A percentile compares a stretch with the other conserved stretches of the same genome.
These are phyloP conservation scores for Dissostichus mawsoni DNA, from an alignment of 2,113 vertebrate species.

Conservation along the genomic window DNA sequence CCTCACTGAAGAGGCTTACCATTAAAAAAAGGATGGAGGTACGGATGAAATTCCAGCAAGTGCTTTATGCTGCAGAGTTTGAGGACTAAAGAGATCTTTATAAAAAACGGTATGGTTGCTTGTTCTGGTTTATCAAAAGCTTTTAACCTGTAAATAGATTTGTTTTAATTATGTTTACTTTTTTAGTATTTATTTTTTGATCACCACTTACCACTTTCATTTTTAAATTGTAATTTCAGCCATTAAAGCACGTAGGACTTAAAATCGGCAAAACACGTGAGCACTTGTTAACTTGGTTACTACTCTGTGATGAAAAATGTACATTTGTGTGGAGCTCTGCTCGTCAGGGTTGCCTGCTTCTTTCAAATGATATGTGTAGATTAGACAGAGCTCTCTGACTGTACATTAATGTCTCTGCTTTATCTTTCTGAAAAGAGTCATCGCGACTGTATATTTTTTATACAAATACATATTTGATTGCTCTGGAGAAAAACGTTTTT, in stretches of 20 bases:
- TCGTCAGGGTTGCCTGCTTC: background rate
- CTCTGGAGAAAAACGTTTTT: background rate
- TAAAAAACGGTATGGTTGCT: background rate
- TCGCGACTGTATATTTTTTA: constrained; percentile 37
- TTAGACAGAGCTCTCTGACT: background rate
- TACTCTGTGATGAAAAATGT: no score
- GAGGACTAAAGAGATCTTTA: constrained; percentile 42
- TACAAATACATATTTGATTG: constrained; percentile 40
- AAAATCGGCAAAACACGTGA: background rate
- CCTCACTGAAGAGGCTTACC: constrained; percentile 70
- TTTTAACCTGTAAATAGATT: constrained; percentile 10
- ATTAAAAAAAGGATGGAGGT: constrained; percentile 74
- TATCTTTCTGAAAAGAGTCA: constrained; percentile 14
- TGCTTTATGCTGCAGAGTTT: constrained; percentile 75
- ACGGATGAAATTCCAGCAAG: constrained; percentile 75
- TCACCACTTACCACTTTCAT: background rate
- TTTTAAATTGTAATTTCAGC: background rate
- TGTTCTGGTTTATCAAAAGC: background rate
- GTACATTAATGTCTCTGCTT: background rate
- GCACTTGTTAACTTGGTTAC: background rate
- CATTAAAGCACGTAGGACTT: background rate
- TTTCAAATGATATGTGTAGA: background rate
- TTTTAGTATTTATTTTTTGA: constrained; percentile 29
- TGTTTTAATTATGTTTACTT: background rate
- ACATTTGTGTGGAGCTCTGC: no score